Percentiles rank a stretch among this genome's conserved stretches.
Evolutionary conservation across 2,888 invertebrate genomes (phyloP).

Genomic region (Drosophila dives): DNA sequence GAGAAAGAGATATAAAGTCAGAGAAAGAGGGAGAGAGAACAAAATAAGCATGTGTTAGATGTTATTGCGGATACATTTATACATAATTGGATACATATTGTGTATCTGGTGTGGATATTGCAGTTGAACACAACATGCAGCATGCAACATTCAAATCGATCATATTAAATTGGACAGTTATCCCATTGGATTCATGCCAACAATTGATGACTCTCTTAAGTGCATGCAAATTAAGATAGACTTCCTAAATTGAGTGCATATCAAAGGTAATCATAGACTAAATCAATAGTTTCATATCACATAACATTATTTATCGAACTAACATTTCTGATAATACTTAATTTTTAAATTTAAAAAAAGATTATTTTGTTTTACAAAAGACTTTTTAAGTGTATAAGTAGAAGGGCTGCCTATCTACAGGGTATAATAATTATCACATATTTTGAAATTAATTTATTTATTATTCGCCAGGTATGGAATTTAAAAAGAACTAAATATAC

Average conservation of each 20-base stretch:
- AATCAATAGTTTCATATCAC: background rate
- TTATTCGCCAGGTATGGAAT: background rate
- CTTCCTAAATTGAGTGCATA: background rate
- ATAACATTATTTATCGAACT: background rate
- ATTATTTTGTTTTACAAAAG: background rate
- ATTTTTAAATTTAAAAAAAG: background rate
- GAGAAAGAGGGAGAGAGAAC: conserved; percentile 36
- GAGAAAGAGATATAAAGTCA: conserved; percentile 11
- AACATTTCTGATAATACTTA: background rate
- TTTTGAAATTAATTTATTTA: background rate
- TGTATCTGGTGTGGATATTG: conserved; percentile 35
- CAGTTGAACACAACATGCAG: conserved; percentile 42
- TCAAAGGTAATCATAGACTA: conserved; percentile 22
- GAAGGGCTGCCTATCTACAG: background rate
- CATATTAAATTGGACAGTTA: conserved; percentile 1
- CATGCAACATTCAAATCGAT: conserved; percentile 41
- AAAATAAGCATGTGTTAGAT: conserved; percentile 48
- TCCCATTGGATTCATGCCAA: conserved; percentile 2
- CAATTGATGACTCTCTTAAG: conserved; percentile 6
- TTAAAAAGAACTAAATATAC: background rate
- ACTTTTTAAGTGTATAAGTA: background rate
- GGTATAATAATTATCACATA: background rate
- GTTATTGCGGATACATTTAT: conserved; percentile 22
- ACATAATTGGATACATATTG: conserved; percentile 27
- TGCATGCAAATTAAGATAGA: conserved; percentile 29